Evolutionary conservation across 2,113 vertebrate species (phyloP).

Genomic region (Siphamia tubifer): DNA sequence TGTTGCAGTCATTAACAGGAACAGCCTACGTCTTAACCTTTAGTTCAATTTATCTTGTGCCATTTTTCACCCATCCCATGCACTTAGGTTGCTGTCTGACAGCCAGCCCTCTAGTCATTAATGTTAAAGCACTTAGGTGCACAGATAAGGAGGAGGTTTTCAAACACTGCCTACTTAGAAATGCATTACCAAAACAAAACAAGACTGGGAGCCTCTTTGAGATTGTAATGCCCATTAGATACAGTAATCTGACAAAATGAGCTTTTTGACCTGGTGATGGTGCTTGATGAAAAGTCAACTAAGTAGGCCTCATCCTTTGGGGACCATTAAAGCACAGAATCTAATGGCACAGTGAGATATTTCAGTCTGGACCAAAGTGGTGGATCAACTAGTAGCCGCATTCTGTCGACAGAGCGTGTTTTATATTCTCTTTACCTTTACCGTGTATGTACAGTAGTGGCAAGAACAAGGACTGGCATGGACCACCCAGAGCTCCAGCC

Average conservation of each 20-base stretch:
- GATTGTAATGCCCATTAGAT: not conserved
- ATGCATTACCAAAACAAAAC: not conserved
- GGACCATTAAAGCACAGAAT: not conserved
- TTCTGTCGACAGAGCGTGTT: not conserved
- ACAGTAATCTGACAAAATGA: not conserved
- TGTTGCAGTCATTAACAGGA: not conserved
- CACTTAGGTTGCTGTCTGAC: not conserved
- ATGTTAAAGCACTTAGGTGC: not conserved
- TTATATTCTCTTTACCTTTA: not conserved
- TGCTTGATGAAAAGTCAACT: not conserved
- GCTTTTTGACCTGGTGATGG: not conserved
- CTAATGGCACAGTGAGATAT: too few species aligned
- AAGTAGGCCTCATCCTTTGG: not conserved
- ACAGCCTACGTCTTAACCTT: not conserved
- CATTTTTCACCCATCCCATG: slow-evolving; percentile 6
- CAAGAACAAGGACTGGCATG: not conserved
- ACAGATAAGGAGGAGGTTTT: not conserved
- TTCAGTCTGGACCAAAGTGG: too few species aligned
- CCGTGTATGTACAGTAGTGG: not conserved
- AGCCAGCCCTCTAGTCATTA: not conserved
- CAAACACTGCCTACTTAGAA: not conserved
- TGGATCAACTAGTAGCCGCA: not conserved
- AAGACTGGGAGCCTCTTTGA: not conserved
- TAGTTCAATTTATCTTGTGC: not conserved
- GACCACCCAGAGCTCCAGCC: slow-evolving; percentile 3